Conservation (phyloP, 2,113 vertebrate genomes). For the Cheilinus undulatus region DNA sequence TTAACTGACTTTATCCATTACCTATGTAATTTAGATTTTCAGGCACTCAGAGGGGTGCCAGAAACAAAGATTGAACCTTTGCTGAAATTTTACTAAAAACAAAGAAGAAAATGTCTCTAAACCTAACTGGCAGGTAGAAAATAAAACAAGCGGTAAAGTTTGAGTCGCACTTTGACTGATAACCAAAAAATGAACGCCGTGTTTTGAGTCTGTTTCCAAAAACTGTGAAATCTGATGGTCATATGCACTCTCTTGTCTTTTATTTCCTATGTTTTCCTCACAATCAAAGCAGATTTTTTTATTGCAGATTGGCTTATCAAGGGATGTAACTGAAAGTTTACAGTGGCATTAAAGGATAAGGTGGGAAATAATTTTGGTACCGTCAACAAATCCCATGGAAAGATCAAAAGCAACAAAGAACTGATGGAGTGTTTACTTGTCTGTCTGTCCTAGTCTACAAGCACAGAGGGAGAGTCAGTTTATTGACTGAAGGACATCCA, state of each 20-base stretch:
- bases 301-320: background rate
- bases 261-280: background rate
- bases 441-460: too few species aligned
- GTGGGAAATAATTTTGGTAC: background rate
- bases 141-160: background rate
- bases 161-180: slow-evolving; percentile 3
- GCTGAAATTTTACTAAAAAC: too few species aligned
- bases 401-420: background rate
- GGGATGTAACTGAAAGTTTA: slow-evolving; percentile 1
- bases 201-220: background rate
- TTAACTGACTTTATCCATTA: slow-evolving; percentile 11
- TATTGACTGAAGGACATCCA: too few species aligned
- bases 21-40: slow-evolving; percentile 28
- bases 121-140: background rate
- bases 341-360: background rate
- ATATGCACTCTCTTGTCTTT: background rate
- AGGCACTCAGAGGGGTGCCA: background rate
- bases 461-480: too few species aligned
- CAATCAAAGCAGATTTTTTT: background rate
- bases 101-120: too few species aligned
- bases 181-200: background rate
- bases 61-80: background rate
- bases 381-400: background rate
- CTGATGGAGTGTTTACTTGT: background rate
- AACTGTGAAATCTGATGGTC: background rate